phyloP scores from a whole-genome alignment of 2,888 invertebrate genomes.

The Conus canariensis region DNA sequence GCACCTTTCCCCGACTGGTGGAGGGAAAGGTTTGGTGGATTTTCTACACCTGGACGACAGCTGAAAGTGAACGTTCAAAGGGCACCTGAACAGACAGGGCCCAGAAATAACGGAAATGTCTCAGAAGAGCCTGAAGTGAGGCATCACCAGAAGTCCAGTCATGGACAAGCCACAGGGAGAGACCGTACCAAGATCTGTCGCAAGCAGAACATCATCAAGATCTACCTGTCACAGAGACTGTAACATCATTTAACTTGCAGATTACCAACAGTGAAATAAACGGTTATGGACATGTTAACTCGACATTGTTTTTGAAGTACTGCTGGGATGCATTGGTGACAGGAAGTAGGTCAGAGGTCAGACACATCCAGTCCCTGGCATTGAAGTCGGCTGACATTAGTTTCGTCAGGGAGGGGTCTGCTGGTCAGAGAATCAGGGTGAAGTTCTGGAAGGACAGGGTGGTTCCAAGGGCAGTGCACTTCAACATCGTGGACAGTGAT shows the following conservation, averaged over 20 bases:
- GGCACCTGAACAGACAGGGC: not conserved
- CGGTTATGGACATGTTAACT: conserved; percentile 44
- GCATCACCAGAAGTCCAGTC: not conserved
- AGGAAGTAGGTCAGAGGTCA: not conserved
- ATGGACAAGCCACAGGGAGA: not conserved
- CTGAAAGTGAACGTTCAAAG: conserved; percentile 20
- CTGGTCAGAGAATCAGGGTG: not conserved
- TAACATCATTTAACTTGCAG: not conserved
- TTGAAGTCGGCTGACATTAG: not conserved
- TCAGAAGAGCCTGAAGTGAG: not conserved
- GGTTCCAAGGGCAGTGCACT: not conserved
- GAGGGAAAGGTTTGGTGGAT: conserved; percentile 40
- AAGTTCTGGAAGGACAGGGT: not conserved
- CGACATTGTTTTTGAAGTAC: conserved; percentile 46
- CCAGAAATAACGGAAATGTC: not conserved
- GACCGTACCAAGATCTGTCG: not conserved
- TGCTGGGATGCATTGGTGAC: conserved; percentile 38
- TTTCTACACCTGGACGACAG: not conserved
- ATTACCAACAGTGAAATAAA: conserved; percentile 40
- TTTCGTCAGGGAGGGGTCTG: not conserved
- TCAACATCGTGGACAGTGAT: not conserved
- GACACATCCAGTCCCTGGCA: not conserved
- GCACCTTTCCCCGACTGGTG: conserved; percentile 44
- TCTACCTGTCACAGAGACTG: conserved; percentile 6
- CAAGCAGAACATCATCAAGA: not conserved